phyloP scores from a whole-genome alignment of 2,888 invertebrate genomes.

The Aelia acuminata region DNA sequence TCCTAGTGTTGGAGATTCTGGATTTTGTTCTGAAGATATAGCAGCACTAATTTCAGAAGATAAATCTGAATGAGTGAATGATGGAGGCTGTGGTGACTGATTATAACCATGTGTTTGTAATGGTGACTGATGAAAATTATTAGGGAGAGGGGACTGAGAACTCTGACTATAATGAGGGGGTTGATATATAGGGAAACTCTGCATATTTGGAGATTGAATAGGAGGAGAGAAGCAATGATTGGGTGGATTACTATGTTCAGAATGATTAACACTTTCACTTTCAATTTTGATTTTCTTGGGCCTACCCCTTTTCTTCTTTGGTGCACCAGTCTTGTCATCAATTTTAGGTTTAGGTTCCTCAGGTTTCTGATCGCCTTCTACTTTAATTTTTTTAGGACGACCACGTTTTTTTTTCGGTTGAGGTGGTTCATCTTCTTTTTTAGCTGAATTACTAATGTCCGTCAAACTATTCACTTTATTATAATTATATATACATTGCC shows the following conservation, averaged over 20 bases:
- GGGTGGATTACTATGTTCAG: constrained; percentile 69
- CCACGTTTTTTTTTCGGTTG: constrained; percentile 88
- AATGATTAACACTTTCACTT: constrained; percentile 62
- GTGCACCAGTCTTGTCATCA: constrained; percentile 70
- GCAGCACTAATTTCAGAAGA: constrained; percentile 85
- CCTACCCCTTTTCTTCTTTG: constrained; percentile 89
- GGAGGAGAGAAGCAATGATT: constrained; percentile 73
- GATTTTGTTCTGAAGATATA: constrained; percentile 78
- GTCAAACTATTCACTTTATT: constrained; percentile 66
- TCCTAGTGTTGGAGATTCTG: constrained; percentile 77
- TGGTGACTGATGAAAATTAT: constrained; percentile 69
- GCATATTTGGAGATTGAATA: constrained; percentile 71
- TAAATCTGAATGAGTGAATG: constrained; percentile 79
- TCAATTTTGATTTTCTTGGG: constrained; percentile 83
- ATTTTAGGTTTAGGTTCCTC: constrained; percentile 67
- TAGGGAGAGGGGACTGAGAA: constrained; percentile 67
- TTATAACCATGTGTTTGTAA: constrained; percentile 70
- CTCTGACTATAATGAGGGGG: constrained; percentile 67
- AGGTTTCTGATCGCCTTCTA: constrained; percentile 72
- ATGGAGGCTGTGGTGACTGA: constrained; percentile 69
- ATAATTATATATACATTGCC: constrained; percentile 65
- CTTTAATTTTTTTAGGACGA: constrained; percentile 87
- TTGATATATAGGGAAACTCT: constrained; percentile 66
- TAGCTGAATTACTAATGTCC: constrained; percentile 67
- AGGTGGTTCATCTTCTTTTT: constrained; percentile 70